Conservation (phyloP, 2,113 vertebrate species). For the Anoura caudifer region DNA sequence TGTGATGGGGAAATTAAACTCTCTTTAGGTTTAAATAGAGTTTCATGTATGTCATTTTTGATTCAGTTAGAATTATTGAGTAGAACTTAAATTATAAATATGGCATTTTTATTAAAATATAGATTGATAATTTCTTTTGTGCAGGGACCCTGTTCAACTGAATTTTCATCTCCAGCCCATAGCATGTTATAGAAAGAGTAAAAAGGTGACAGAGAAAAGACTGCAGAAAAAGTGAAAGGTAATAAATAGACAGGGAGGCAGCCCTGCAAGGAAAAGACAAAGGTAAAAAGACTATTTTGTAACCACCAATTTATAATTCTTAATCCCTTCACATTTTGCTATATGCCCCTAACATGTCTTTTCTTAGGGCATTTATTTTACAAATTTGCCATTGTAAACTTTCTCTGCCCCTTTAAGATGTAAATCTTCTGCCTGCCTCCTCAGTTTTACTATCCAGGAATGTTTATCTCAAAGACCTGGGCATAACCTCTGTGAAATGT, state of each 20-base stretch:
- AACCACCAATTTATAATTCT: too few species aligned
- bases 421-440: too few species aligned
- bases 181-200: not conserved
- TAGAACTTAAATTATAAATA: not conserved
- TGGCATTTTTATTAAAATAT: not conserved
- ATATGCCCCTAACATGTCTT: not conserved
- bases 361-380: not conserved
- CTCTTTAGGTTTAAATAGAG: not conserved
- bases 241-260: not conserved
- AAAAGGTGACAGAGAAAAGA: not conserved
- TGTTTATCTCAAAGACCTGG: not conserved
- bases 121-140: not conserved
- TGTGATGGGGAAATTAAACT: not conserved
- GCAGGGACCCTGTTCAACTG: not conserved
- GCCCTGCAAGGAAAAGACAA: not conserved
- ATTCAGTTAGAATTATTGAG: not conserved
- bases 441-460: not conserved
- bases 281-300: too few species aligned
- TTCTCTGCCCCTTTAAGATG: not conserved
- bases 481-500: not conserved
- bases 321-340: too few species aligned
- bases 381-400: not conserved
- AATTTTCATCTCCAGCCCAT: not conserved
- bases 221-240: not conserved
- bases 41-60: not conserved